phyloP scores from a whole-genome alignment of 2,888 invertebrate species.

The Drosophila sordidula region DNA sequence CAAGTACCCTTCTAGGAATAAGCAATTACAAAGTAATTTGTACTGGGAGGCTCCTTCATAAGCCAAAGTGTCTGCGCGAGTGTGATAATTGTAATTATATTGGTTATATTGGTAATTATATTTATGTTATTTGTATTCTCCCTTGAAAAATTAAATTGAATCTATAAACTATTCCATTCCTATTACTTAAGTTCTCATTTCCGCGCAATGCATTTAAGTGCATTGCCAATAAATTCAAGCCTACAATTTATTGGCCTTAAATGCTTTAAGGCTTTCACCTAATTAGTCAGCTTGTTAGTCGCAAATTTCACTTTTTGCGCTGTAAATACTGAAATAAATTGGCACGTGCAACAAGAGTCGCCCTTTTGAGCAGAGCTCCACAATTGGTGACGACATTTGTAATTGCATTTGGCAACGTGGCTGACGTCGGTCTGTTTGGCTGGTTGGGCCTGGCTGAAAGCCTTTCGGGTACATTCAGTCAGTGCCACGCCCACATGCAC shows the following conservation, averaged over 20 bases:
- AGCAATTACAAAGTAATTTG: not conserved
- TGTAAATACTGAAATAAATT: conserved; percentile 30
- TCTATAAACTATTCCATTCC: too few species aligned
- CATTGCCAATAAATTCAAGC: too few species aligned
- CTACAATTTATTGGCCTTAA: too few species aligned
- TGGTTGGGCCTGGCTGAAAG: not conserved
- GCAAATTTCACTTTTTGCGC: not conserved
- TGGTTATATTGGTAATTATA: too few species aligned
- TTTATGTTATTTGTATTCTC: too few species aligned
- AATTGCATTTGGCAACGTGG: conserved; percentile 49
- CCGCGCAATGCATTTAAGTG: too few species aligned
- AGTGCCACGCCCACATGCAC: conserved; percentile 6
- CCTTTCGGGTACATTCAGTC: not conserved
- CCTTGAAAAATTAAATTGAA: too few species aligned
- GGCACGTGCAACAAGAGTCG: conserved; percentile 37
- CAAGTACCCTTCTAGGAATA: not conserved
- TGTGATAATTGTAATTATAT: too few species aligned
- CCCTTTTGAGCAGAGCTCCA: not conserved
- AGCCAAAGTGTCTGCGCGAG: too few species aligned
- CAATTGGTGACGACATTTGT: conserved; percentile 31
- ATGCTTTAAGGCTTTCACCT: too few species aligned
- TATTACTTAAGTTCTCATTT: too few species aligned
- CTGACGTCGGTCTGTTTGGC: not conserved
- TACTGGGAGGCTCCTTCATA: not conserved
- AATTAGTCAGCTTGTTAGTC: not conserved